Conservation (phyloP, 2,797 vertebrate species). For the Erethizon dorsatum region DNA sequence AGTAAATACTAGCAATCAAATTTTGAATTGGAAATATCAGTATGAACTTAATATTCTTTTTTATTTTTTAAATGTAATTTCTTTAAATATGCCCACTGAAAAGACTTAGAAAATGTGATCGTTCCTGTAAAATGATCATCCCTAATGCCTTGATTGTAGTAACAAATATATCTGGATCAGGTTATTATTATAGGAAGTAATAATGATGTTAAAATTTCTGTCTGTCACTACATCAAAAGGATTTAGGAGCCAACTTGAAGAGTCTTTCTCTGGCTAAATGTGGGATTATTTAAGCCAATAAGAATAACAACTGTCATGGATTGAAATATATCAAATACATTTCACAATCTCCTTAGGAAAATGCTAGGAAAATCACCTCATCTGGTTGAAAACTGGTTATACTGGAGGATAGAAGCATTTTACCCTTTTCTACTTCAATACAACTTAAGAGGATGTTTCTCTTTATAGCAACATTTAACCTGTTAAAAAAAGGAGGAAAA, state of each 20-base stretch:
- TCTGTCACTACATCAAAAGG: not conserved
- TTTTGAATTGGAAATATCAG: not conserved
- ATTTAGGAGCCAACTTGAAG: not conserved
- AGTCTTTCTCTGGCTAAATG: not conserved
- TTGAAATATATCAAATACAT: not conserved
- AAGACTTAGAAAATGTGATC: not conserved
- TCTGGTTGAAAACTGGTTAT: not conserved
- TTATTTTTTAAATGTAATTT: not conserved
- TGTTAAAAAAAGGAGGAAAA: not conserved
- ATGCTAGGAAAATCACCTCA: not conserved
- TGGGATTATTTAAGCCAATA: not conserved
- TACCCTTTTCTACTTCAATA: not conserved
- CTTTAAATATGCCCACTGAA: not conserved
- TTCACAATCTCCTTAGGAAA: not conserved
- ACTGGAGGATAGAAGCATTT: not conserved
- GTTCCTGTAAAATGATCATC: not conserved
- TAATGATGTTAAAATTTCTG: constrained; percentile 8
- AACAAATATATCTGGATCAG: not conserved
- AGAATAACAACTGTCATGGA: not conserved
- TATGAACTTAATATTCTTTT: not conserved
- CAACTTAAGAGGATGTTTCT: not conserved
- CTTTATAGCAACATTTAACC: not conserved
- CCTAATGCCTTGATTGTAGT: not conserved
- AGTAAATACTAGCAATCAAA: constrained; percentile 2
- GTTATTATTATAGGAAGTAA: not conserved